Evolutionary conservation across 2,797 vertebrate genomes (phyloP).

Genomic region (Gadopsis bispinosus): DNA sequence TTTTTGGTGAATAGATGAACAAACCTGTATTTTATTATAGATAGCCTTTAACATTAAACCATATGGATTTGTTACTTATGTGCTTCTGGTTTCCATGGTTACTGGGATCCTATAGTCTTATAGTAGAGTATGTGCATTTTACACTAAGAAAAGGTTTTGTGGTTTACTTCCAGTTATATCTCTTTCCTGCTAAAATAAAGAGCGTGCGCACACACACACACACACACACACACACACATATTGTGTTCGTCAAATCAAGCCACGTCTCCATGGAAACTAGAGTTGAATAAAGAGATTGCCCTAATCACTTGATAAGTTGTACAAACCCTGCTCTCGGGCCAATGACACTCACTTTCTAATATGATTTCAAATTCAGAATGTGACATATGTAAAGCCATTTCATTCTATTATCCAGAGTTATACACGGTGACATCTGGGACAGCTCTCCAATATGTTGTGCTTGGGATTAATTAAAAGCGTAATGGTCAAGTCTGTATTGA

Average conservation of each 20-base stretch:
- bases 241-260: conserved; percentile 74
- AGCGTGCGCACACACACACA: conserved; percentile 9
- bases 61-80: conserved; percentile 33
- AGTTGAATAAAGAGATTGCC: conserved; percentile 76
- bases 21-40: conserved; percentile 11
- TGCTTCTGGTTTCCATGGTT: conserved; percentile 61
- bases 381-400: conserved; percentile 62
- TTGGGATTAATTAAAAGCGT: conserved; percentile 78
- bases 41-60: conserved; percentile 10
- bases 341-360: conserved; percentile 68
- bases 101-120: conserved; percentile 38
- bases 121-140: conserved; percentile 37
- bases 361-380: conserved; percentile 59
- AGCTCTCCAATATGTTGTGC: conserved; percentile 68
- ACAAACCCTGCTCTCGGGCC: conserved; percentile 69
- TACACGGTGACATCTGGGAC: conserved; percentile 62
- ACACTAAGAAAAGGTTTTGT: conserved; percentile 28
- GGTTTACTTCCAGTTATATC: conserved; percentile 51
- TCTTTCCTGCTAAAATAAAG: conserved; percentile 47
- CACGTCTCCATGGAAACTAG: conserved; percentile 82
- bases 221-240: conserved; percentile 38
- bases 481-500: conserved; percentile 76
- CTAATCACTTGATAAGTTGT: conserved; percentile 81
- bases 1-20: conserved; percentile 16
- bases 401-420: conserved; percentile 67